These are phyloP conservation scores for Sebastes schlegelii DNA, from an alignment of 2,113 vertebrate genomes.

Conservation along the genomic window DNA sequence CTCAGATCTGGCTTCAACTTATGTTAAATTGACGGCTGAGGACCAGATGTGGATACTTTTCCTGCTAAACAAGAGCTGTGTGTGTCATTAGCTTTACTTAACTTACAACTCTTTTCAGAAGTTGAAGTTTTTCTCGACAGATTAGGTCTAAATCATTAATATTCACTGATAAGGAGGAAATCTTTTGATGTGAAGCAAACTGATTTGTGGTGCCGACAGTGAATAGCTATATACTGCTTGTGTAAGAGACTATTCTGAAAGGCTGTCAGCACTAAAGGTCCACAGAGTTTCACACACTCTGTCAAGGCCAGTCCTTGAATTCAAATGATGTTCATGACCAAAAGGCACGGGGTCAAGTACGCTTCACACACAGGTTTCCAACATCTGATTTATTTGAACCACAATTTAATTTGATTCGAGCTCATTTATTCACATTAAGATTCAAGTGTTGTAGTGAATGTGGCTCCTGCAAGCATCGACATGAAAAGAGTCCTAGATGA, in stretches of 20 bases:
- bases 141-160: slow-evolving; percentile 22
- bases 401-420: slow-evolving; percentile 71
- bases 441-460: slow-evolving; percentile 72
- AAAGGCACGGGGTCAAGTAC: slow-evolving; percentile 53
- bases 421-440: slow-evolving; percentile 77
- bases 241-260: slow-evolving; percentile 32
- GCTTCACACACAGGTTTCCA: slow-evolving; percentile 42
- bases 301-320: slow-evolving; percentile 44
- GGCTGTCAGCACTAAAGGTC: slow-evolving; percentile 48
- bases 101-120: neutral
- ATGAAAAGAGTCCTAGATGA: slow-evolving; percentile 79
- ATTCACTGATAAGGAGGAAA: slow-evolving; percentile 20
- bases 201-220: slow-evolving; percentile 19
- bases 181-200: slow-evolving; percentile 28
- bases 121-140: slow-evolving; percentile 25
- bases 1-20: slow-evolving; percentile 21
- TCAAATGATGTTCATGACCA: slow-evolving; percentile 54
- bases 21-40: slow-evolving; percentile 24
- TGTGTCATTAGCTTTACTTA: slow-evolving; percentile 16
- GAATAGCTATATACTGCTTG: slow-evolving; percentile 17
- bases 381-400: slow-evolving; percentile 67
- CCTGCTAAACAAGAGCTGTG: slow-evolving; percentile 13
- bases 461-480: slow-evolving; percentile 72
- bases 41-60: slow-evolving; percentile 18
- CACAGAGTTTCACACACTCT: slow-evolving; percentile 35